Conservation (phyloP, 2,113 vertebrate species). For the Ursus arctos region DNA sequence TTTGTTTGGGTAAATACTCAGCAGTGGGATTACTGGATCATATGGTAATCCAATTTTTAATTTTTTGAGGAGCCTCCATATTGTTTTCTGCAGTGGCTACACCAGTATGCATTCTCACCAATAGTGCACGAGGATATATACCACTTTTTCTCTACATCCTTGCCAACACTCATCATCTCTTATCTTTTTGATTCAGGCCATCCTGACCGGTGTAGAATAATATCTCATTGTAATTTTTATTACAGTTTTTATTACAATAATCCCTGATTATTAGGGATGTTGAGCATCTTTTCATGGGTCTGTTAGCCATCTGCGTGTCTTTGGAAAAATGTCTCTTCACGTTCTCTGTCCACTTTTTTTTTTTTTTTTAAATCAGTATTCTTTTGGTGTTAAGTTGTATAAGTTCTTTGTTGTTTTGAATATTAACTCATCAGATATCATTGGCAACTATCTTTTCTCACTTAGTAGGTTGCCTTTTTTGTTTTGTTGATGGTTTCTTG, state of each 20-base stretch:
- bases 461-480: background rate
- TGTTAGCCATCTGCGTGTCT: background rate
- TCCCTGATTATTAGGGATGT: background rate
- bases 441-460: background rate
- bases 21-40: background rate
- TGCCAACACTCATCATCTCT: background rate
- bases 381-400: background rate
- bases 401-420: background rate
- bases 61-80: background rate
- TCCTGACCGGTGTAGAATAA: background rate
- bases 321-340: background rate
- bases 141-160: background rate
- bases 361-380: background rate
- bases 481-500: background rate
- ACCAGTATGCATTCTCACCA: background rate
- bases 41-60: background rate
- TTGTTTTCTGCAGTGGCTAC: background rate
- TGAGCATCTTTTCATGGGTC: background rate
- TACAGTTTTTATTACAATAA: too few species aligned
- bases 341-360: background rate
- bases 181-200: background rate
- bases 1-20: background rate
- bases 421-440: background rate
- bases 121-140: background rate
- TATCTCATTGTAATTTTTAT: background rate